Conservation (phyloP, 2,113 vertebrate genomes). For the Leptobrachium leishanense region DNA sequence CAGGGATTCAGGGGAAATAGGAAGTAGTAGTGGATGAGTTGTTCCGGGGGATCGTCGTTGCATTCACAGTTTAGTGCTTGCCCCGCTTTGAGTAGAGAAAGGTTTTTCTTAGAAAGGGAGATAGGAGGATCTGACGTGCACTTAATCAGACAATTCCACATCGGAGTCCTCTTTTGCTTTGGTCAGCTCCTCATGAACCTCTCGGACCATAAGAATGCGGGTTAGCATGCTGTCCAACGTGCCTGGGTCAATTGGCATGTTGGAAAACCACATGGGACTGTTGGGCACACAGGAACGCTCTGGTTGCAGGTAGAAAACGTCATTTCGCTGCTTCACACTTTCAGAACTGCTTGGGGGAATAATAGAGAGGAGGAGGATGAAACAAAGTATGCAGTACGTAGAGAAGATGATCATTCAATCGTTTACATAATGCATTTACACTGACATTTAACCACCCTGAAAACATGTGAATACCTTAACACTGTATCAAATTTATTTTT, state of each 20-base stretch:
- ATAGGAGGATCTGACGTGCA: slow-evolving; percentile 20
- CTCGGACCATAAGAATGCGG: slow-evolving; percentile 88
- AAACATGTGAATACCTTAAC: no score
- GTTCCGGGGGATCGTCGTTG: slow-evolving; percentile 49
- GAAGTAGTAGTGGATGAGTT: slow-evolving; percentile 32
- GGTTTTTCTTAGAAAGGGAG: not conserved
- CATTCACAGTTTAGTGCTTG: slow-evolving; percentile 78
- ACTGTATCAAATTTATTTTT: no score
- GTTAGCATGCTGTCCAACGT: slow-evolving; percentile 94
- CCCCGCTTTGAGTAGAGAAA: slow-evolving; percentile 54
- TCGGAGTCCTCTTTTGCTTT: slow-evolving; percentile 82
- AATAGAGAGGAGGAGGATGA: slow-evolving; percentile 8
- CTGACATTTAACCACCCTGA: no score
- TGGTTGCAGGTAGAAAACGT: slow-evolving; percentile 92
- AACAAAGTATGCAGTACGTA: not conserved
- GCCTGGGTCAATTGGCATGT: slow-evolving; percentile 79
- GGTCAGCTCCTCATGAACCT: slow-evolving; percentile 83
- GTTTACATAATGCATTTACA: no score
- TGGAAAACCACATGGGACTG: slow-evolving; percentile 96
- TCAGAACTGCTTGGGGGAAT: slow-evolving; percentile 74
- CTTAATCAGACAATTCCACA: slow-evolving; percentile 75
- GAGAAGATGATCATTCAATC: no score
- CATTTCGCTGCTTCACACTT: slow-evolving; percentile 90
- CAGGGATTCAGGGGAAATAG: not conserved
- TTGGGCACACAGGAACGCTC: slow-evolving; percentile 95